Evolutionary conservation across 2,113 vertebrate genomes (phyloP).

Genomic region (Paramormyrops kingsleyae): DNA sequence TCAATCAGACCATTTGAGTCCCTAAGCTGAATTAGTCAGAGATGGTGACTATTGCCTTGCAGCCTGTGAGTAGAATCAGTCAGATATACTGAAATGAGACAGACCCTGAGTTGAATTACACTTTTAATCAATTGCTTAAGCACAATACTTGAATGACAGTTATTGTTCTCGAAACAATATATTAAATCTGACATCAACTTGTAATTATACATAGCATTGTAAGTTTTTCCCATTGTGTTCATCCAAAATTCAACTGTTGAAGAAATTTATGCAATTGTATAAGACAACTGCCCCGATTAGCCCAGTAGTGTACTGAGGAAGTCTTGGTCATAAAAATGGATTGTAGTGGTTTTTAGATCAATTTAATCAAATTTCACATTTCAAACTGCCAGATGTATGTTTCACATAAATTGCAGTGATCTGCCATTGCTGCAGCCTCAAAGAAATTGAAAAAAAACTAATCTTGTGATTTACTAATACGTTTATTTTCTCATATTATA

Average conservation of each 20-base stretch:
- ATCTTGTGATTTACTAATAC: neutral
- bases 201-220: neutral
- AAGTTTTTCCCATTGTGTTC: neutral
- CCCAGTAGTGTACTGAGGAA: neutral
- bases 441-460: neutral
- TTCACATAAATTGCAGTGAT: neutral
- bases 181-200: neutral
- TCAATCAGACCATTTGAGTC: neutral
- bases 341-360: neutral
- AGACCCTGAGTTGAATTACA: neutral
- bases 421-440: neutral
- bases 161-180: neutral
- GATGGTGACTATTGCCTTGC: too few relatives aligned
- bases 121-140: neutral
- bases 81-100: neutral
- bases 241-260: neutral
- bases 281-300: neutral
- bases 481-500: neutral
- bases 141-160: neutral
- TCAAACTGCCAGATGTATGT: neutral
- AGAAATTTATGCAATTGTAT: neutral
- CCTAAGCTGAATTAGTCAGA: too few relatives aligned
- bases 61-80: neutral
- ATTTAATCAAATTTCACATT: neutral
- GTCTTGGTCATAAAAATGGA: neutral